phyloP scores from a whole-genome alignment of 2,797 vertebrate genomes.

The Betta splendens region DNA sequence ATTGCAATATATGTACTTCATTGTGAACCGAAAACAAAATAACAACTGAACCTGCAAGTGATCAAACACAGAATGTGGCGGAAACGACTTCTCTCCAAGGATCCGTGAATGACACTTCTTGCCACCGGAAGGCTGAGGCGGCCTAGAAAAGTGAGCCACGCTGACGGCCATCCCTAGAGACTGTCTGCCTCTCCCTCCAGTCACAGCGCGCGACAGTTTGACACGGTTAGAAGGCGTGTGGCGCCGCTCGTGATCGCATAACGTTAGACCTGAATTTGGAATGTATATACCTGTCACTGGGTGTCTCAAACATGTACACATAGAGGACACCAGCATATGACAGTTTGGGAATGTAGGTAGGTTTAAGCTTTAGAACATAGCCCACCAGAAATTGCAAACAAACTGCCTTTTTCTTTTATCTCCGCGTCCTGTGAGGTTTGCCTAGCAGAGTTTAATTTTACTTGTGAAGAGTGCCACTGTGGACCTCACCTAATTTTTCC shows the following conservation, averaged over 20 bases:
- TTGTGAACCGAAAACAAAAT: neutral
- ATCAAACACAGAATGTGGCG: constrained; percentile 1
- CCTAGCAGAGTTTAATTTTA: constrained; percentile 28
- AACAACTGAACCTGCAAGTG: neutral
- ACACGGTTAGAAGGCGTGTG: constrained; percentile 7
- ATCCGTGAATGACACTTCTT: constrained; percentile 54
- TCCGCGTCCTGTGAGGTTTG: constrained; percentile 41
- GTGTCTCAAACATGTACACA: too few species aligned
- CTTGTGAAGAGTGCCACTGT: constrained; percentile 23
- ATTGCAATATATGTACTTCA: neutral
- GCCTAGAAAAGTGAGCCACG: constrained; percentile 65
- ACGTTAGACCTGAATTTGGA: neutral
- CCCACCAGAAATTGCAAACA: constrained; percentile 2
- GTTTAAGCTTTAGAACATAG: neutral
- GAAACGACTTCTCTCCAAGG: constrained; percentile 51
- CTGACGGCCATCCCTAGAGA: constrained; percentile 53
- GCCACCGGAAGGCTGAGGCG: constrained; percentile 63
- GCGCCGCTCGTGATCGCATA: constrained; percentile 8
- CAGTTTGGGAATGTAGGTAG: neutral
- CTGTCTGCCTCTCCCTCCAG: constrained; percentile 45
- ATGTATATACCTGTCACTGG: constrained; percentile 1
- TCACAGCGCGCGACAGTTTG: constrained; percentile 48
- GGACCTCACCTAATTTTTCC: constrained; percentile 34
- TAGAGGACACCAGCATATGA: neutral
- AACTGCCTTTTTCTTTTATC: constrained; percentile 22